A percentile compares a stretch with the other conserved stretches of the same genome.
Conservation (phyloP, 2,113 vertebrate genomes). For the Bucco capensis region DNA sequence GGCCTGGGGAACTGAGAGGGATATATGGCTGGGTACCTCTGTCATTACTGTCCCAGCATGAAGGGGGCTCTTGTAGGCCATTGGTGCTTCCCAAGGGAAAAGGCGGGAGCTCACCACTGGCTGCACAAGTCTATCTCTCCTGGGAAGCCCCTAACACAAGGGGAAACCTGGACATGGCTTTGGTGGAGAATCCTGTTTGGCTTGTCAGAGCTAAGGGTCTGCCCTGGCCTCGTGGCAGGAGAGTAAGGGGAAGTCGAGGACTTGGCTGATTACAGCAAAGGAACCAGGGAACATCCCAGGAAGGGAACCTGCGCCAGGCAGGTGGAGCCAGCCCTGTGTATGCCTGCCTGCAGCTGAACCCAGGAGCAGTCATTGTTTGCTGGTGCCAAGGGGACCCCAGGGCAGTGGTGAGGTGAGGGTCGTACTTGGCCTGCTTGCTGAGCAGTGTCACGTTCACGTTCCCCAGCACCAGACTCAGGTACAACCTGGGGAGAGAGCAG, state of each 20-base stretch:
- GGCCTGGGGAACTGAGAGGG: not conserved
- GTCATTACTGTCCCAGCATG: not conserved
- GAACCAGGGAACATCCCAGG: not conserved
- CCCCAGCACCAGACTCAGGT: conserved; percentile 92
- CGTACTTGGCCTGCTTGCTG: conserved; percentile 92
- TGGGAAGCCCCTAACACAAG: not conserved
- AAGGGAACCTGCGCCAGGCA: not conserved
- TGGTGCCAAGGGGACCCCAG: not conserved
- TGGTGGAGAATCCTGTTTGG: not conserved
- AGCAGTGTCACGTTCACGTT: conserved; percentile 92
- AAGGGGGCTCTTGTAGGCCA: not conserved
- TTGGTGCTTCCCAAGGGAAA: not conserved
- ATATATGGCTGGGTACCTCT: not conserved
- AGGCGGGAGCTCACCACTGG: not conserved
- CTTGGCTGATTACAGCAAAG: not conserved
- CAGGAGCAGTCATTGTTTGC: rapidly evolving
- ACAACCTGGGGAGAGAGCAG: conserved; percentile 77
- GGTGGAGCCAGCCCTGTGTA: not conserved
- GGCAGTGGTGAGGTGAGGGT: not conserved
- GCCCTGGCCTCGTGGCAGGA: rapidly evolving
- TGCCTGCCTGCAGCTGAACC: not conserved
- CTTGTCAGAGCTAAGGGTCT: not conserved
- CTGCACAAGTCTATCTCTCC: not conserved
- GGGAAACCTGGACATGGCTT: rapidly evolving
- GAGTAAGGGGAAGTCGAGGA: rapidly evolving